Conservation (phyloP, 2,113 vertebrate genomes). For the Herpetotheres cachinnans region DNA sequence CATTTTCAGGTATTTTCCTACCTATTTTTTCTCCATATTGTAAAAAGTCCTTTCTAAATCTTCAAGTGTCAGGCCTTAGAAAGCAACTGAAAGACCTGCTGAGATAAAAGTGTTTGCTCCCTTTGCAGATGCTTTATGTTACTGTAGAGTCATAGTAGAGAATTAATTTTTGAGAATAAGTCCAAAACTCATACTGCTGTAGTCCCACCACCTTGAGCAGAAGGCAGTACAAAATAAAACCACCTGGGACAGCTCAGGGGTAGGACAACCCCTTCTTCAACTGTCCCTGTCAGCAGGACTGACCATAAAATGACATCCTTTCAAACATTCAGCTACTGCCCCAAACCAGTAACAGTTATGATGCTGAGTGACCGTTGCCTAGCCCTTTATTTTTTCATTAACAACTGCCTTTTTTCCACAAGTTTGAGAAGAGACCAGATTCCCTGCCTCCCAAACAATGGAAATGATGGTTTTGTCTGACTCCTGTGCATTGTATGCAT, state of each 20-base stretch:
- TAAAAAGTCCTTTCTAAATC: neutral
- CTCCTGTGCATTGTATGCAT: neutral
- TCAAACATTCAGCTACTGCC: neutral
- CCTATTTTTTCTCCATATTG: neutral
- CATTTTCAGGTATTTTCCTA: neutral
- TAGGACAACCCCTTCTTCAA: neutral
- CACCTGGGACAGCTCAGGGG: neutral
- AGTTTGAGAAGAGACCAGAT: neutral
- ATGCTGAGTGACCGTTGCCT: neutral
- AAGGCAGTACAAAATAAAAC: neutral
- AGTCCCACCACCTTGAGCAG: neutral
- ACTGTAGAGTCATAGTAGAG: neutral
- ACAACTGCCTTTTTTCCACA: neutral
- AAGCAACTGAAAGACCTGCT: neutral
- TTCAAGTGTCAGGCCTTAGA: neutral
- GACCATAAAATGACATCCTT: neutral
- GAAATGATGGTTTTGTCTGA: neutral
- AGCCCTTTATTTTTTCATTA: neutral
- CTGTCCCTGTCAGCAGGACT: neutral
- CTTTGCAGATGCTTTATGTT: neutral
- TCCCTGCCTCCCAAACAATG: neutral
- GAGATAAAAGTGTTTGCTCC: neutral
- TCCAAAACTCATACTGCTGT: neutral
- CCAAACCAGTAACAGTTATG: accelerated
- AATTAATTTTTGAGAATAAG: neutral